Percentiles rank a stretch among this genome's conserved stretches.
Evolutionary conservation across 2,113 vertebrate species (phyloP).

Genomic region (Oncorhynchus tshawytscha): DNA sequence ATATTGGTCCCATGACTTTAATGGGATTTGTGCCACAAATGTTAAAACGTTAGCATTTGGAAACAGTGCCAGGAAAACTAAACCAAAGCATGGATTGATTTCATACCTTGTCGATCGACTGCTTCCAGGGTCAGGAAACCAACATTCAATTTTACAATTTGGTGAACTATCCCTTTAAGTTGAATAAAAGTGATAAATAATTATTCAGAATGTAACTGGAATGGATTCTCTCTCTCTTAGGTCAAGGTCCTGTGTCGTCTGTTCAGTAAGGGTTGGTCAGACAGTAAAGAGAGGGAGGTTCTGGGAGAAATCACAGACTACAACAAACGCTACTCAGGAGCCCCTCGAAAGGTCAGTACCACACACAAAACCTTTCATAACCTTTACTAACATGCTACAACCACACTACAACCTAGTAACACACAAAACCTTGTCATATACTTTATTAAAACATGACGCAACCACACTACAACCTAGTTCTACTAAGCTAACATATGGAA

Average conservation of each 20-base stretch:
- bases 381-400: not conserved
- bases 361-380: not conserved
- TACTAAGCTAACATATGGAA: too few relatives aligned
- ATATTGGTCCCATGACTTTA: too few relatives aligned
- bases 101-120: too few relatives aligned
- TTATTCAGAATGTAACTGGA: not conserved
- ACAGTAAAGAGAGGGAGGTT: constrained; percentile 61
- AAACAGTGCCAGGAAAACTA: too few relatives aligned
- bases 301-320: constrained; percentile 75
- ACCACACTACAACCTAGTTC: not conserved
- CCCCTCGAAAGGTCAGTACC: constrained; percentile 68
- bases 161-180: too few relatives aligned
- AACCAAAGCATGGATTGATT: too few relatives aligned
- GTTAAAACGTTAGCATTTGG: too few relatives aligned
- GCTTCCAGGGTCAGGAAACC: too few relatives aligned
- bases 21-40: too few relatives aligned
- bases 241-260: constrained; percentile 67
- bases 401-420: not conserved
- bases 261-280: constrained; percentile 64
- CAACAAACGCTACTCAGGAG: constrained; percentile 83
- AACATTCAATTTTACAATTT: too few relatives aligned
- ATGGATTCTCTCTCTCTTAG: constrained; percentile 41
- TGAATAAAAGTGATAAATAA: not conserved
- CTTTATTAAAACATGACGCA: too few relatives aligned
- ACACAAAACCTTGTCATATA: not conserved